Base-by-base conservation (phyloP, 2,113 vertebrate species). In the Miniopterus natalensis region DNA sequence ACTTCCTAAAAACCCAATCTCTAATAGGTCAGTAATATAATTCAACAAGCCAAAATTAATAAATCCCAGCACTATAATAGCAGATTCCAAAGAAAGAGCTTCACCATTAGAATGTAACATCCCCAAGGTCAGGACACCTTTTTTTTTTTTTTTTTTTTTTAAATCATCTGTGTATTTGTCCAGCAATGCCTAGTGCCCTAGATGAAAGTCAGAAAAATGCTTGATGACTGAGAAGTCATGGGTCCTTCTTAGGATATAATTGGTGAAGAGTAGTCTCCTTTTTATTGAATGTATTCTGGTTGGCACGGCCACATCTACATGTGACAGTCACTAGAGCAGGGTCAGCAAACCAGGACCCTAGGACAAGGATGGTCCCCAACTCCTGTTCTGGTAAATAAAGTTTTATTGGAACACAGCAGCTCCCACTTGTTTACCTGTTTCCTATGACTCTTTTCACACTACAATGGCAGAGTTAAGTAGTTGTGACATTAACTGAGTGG, bases 31-130 rank as follows among this genome's bases (percentile, higher is more conserved):
- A 71, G 36, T 53, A 5, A 81, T 65, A 13, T 55, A 90, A 94
- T 57, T 96, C 65, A 95, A 90, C 8, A 74, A 75, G 21, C 61
- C 14, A 65, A 93, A 95, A 89, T 85, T 53, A 95, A 66, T 77
- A 92, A 78, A 55, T 59, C 42, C 42, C 66, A 40, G 21, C 14
- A 61, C 15, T 70, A 3, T 57, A 61, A 66, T 4, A 66, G 79
- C 25, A 93, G 59, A 59, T 84, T 53, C 23, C 65, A 57, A 87
- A 96, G 51, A 31, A 85, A 73, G 20, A 77, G 2, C 10, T 40
- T 25, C 17, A 27, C 36, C 8, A 78, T 63, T 31, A 78, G 13
- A 90, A 80, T 40, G 11, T 70, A 78, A 51, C 11, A 31, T 85
- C 25, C 51, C 78, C 4, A 42, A 63, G 1, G 5, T 14, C 61